A percentile compares a stretch with the other conserved stretches of the same genome.
Evolutionary conservation across 2,113 vertebrate species (phyloP).

Genomic region (Triplophysa dalaica): DNA sequence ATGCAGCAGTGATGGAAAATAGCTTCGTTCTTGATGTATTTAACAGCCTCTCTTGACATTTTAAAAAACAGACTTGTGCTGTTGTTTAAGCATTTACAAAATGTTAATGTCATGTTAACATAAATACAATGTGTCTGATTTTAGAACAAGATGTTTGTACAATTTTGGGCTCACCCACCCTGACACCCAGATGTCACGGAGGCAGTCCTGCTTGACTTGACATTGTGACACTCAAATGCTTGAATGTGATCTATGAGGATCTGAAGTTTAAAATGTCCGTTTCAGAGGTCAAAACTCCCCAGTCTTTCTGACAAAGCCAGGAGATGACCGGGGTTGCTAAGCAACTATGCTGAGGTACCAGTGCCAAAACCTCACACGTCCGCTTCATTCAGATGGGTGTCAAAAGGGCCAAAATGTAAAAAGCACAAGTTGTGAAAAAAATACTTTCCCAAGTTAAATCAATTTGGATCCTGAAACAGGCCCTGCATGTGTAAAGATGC

Average conservation of each 20-base stretch:
- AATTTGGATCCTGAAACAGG: neutral
- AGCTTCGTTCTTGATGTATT: too few species aligned
- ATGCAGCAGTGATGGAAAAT: conserved; percentile 1
- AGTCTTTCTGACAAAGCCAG: neutral
- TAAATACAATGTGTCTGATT: neutral
- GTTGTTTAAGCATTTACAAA: neutral
- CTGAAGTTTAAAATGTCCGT: conserved; percentile 1
- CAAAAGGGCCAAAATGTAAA: neutral
- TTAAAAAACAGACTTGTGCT: conserved; percentile 2
- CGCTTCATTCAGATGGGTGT: neutral
- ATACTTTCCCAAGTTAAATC: neutral
- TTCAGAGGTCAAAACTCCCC: conserved; percentile 21
- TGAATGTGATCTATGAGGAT: neutral
- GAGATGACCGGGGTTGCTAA: conserved; percentile 29
- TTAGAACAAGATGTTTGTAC: too few species aligned
- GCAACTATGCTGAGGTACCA: conserved; percentile 33
- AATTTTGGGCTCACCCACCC: neutral
- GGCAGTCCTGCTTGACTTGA: neutral
- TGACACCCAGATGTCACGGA: neutral
- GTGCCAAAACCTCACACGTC: neutral
- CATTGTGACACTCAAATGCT: neutral
- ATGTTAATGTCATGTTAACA: neutral
- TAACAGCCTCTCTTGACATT: neutral
- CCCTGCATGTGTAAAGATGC: too few species aligned
- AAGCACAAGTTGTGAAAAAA: neutral